Evolutionary conservation across 1,140 invertebrate species (phyloP).

Genomic region (Latrodectus geometricus): DNA sequence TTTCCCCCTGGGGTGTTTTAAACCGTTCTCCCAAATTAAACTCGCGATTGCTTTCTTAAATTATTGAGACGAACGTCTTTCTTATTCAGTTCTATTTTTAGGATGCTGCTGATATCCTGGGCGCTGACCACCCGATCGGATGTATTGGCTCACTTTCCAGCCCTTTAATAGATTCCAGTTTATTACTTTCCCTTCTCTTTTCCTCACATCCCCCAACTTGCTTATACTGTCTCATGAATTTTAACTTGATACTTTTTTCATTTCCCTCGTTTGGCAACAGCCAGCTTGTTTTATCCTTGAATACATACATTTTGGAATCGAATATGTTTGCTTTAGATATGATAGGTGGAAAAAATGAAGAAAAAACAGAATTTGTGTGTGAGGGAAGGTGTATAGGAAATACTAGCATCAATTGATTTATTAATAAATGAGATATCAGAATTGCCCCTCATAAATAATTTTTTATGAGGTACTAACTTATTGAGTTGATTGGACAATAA

Average conservation of each 20-base stretch:
- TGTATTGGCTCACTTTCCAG: constrained; percentile 21
- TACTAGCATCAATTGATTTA: too few relatives aligned
- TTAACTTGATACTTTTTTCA: constrained; percentile 26
- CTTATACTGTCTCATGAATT: constrained; percentile 42
- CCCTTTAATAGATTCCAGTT: constrained; percentile 50
- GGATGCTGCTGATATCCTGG: constrained; percentile 13
- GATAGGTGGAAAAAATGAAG: neutral
- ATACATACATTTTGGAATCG: neutral
- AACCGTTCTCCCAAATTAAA: constrained; percentile 56
- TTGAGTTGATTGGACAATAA: too few relatives aligned
- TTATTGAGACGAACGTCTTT: constrained; percentile 58
- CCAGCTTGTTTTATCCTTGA: neutral
- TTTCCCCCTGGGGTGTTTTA: constrained; percentile 41
- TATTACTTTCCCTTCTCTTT: constrained; percentile 30
- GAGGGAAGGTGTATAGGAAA: too few relatives aligned
- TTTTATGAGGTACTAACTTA: too few relatives aligned
- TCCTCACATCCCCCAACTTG: neutral
- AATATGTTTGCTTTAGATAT: neutral
- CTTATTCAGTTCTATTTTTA: constrained; percentile 51
- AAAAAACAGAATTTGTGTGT: neutral
- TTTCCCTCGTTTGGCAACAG: neutral
- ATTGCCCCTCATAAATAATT: too few relatives aligned
- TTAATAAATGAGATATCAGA: too few relatives aligned
- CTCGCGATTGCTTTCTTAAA: constrained; percentile 55
- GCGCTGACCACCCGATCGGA: constrained; percentile 32